Conservation (phyloP, 2,888 invertebrate genomes). For the Yponomeuta cagnagella region DNA sequence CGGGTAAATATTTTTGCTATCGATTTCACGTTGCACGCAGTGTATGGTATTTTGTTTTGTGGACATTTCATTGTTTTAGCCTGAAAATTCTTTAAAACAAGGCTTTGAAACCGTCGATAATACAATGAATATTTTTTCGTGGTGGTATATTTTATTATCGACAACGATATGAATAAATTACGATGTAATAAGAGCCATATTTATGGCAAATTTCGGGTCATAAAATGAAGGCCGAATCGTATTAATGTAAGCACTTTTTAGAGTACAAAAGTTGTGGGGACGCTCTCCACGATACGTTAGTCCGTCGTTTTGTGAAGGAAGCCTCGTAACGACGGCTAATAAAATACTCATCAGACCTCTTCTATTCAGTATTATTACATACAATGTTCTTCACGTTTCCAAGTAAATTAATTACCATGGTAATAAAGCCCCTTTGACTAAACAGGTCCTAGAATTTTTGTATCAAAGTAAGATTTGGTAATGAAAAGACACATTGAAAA, state of each 20-base stretch:
- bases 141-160: background rate
- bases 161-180: background rate
- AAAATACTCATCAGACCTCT: background rate
- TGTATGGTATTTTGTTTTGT: constrained; percentile 14
- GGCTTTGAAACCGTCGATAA: background rate
- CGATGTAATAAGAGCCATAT: background rate
- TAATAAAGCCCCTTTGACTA: too few species aligned
- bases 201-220: background rate
- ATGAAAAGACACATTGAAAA: too few species aligned
- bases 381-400: background rate
- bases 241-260: background rate
- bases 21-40: constrained; percentile 34
- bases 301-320: background rate
- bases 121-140: background rate
- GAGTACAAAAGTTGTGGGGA: background rate
- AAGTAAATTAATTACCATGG: background rate
- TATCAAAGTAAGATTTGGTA: too few species aligned
- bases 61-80: constrained; percentile 2
- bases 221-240: background rate
- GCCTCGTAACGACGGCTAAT: background rate
- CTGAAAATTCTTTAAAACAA: background rate
- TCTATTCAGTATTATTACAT: background rate
- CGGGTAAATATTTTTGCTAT: constrained; percentile 50
- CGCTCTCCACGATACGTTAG: background rate
- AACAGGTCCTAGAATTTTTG: too few species aligned